Evolutionary conservation across 2,113 vertebrate species (phyloP).

Genomic region (Corydoras sp.): DNA sequence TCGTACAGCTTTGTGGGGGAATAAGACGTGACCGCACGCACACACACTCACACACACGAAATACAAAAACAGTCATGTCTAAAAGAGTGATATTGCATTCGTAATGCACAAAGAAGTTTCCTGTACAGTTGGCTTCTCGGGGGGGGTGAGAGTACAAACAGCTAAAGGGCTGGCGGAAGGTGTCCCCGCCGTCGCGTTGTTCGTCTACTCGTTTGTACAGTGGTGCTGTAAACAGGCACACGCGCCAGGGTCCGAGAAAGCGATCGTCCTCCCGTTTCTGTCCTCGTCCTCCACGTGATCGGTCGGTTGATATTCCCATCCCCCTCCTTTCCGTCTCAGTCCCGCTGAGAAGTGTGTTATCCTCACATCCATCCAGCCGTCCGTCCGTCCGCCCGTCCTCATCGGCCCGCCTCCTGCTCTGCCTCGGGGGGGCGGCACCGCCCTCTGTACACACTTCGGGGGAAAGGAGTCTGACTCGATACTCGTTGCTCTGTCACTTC

Average conservation of each 20-base stretch:
- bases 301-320: background rate
- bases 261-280: slow-evolving; percentile 49
- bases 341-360: slow-evolving; percentile 87
- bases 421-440: background rate
- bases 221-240: slow-evolving; percentile 99
- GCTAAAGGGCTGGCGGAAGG: slow-evolving; percentile 92
- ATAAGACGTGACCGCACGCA: slow-evolving; percentile 87
- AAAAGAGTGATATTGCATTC: slow-evolving; percentile 96
- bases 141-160: slow-evolving; percentile 69
- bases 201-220: slow-evolving; percentile 67
- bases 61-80: slow-evolving; percentile 95
- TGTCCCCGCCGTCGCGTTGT: slow-evolving; percentile 32
- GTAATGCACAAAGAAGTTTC: slow-evolving; percentile 88
- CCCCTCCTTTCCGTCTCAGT: slow-evolving; percentile 73
- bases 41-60: slow-evolving; percentile 78
- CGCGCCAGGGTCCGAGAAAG: slow-evolving; percentile 75
- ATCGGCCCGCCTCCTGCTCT: slow-evolving; percentile 7
- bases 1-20: slow-evolving; percentile 68
- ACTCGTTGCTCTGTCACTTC: slow-evolving; percentile 80
- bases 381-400: slow-evolving; percentile 38
- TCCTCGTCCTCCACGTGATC: slow-evolving; percentile 58
- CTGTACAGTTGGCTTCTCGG: slow-evolving; percentile 90
- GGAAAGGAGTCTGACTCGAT: slow-evolving; percentile 73
- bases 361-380: slow-evolving; percentile 66
- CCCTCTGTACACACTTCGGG: slow-evolving; percentile 64